A percentile compares a stretch with the other conserved stretches of the same genome.
Evolutionary conservation across 2,888 invertebrate genomes (phyloP).

Genomic region (Mycogona germanica): DNA sequence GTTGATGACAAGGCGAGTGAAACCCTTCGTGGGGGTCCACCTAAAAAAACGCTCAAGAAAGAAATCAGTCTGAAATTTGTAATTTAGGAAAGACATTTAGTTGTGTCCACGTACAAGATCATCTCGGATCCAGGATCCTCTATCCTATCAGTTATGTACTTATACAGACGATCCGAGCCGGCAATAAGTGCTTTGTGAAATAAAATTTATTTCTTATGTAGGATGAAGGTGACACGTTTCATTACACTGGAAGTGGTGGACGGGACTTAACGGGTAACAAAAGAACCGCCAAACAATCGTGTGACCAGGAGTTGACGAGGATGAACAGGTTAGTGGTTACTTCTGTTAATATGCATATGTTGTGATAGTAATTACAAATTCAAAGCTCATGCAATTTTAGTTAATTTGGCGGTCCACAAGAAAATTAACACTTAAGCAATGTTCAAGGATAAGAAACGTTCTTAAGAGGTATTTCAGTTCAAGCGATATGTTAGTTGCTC

Average conservation of each 20-base stretch:
- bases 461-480: no score
- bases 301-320: slow-evolving; percentile 60
- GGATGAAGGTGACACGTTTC: slow-evolving; percentile 66
- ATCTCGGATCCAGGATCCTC: neutral
- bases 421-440: no score
- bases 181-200: no score
- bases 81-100: no score
- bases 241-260: slow-evolving; percentile 74
- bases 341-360: neutral
- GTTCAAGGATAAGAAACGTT: no score
- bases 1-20: slow-evolving; percentile 54
- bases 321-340: slow-evolving; percentile 50
- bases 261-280: slow-evolving; percentile 71
- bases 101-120: neutral
- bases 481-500: no score
- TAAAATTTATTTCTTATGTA: slow-evolving; percentile 21
- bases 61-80: no score
- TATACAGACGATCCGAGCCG: neutral
- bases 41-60: neutral
- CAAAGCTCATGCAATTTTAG: no score
- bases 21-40: no score
- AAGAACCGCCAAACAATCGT: slow-evolving; percentile 62
- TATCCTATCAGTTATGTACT: neutral
- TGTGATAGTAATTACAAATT: no score
- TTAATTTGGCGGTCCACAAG: no score